Evolutionary conservation across 2,888 invertebrate genomes (phyloP).

Genomic region (Macaria liturata): DNA sequence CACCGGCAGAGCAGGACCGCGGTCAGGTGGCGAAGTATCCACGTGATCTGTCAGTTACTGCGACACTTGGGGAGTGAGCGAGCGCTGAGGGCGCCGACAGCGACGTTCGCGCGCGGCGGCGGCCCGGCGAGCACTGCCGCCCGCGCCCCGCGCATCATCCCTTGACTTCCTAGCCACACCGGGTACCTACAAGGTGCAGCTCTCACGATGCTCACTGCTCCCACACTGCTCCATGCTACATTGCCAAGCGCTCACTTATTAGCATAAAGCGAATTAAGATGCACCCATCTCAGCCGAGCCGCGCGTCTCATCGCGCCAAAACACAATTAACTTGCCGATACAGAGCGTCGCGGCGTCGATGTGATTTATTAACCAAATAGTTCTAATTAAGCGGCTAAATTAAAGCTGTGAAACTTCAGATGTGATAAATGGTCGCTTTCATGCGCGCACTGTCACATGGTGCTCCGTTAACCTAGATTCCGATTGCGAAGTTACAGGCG

Average conservation of each 20-base stretch:
- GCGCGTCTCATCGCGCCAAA: slow-evolving; percentile 9
- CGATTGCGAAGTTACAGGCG: slow-evolving; percentile 8
- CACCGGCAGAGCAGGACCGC: slow-evolving; percentile 21
- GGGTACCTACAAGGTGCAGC: slow-evolving; percentile 62
- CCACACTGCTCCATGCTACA: slow-evolving; percentile 66
- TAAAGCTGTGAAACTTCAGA: too few relatives aligned
- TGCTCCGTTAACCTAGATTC: slow-evolving; percentile 12
- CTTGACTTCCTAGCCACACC: slow-evolving; percentile 51
- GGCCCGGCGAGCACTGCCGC: slow-evolving; percentile 72
- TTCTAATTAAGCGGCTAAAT: too few relatives aligned
- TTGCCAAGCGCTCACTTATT: slow-evolving; percentile 66
- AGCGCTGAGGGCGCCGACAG: slow-evolving; percentile 42
- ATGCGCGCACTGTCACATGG: slow-evolving; percentile 4
- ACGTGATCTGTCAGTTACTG: slow-evolving; percentile 69
- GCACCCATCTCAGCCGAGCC: slow-evolving; percentile 34
- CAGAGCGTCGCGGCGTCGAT: too few relatives aligned
- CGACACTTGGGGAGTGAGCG: slow-evolving; percentile 72
- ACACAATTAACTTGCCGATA: slow-evolving; percentile 2
- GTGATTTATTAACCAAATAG: too few relatives aligned
- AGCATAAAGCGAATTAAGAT: slow-evolving; percentile 77
- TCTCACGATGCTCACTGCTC: slow-evolving; percentile 66
- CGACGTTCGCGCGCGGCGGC: slow-evolving; percentile 69
- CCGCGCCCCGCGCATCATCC: slow-evolving; percentile 62
- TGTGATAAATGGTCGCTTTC: too few relatives aligned
- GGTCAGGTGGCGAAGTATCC: slow-evolving; percentile 46